Evolutionary conservation across 1,140 invertebrate genomes (phyloP).

Genomic region (Chironomus striatipennis): DNA sequence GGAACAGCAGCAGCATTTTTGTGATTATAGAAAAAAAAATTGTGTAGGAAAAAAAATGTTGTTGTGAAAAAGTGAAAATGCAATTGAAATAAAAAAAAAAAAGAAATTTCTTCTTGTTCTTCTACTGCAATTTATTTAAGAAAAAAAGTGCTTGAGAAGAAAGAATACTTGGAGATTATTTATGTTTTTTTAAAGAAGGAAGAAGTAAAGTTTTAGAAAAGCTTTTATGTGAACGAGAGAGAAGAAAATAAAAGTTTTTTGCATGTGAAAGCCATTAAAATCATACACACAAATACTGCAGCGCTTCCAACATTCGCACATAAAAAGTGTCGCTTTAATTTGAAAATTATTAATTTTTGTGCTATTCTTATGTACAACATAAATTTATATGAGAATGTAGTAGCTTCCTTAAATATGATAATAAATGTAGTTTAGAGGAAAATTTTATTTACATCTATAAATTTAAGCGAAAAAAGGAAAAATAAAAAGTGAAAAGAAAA

Average conservation of each 20-base stretch:
- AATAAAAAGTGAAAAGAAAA: neutral
- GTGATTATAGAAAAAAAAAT: neutral
- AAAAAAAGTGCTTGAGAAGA: too few species aligned
- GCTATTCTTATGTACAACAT: too few species aligned
- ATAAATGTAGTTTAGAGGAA: too few species aligned
- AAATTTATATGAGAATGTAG: too few species aligned
- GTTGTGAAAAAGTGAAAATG: slow-evolving; percentile 7
- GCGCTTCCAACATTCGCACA: slow-evolving; percentile 10
- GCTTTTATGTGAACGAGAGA: neutral
- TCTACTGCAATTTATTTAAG: neutral
- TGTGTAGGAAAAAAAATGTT: neutral
- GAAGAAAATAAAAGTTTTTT: neutral
- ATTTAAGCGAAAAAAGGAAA: slow-evolving; percentile 12
- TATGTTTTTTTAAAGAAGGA: neutral
- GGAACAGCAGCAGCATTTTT: neutral
- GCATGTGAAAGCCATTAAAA: slow-evolving; percentile 4
- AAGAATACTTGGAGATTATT: too few species aligned
- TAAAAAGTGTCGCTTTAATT: neutral
- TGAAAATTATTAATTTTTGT: too few species aligned
- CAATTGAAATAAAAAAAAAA: neutral
- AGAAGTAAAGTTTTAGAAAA: neutral
- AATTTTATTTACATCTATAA: too few species aligned
- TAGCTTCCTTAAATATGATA: too few species aligned
- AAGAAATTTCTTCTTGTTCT: neutral
- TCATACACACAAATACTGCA: neutral